Percentiles rank a stretch among this genome's conserved stretches.
Evolutionary conservation across 2,888 invertebrate genomes (phyloP).

Genomic region (Gryllus longicercus): DNA sequence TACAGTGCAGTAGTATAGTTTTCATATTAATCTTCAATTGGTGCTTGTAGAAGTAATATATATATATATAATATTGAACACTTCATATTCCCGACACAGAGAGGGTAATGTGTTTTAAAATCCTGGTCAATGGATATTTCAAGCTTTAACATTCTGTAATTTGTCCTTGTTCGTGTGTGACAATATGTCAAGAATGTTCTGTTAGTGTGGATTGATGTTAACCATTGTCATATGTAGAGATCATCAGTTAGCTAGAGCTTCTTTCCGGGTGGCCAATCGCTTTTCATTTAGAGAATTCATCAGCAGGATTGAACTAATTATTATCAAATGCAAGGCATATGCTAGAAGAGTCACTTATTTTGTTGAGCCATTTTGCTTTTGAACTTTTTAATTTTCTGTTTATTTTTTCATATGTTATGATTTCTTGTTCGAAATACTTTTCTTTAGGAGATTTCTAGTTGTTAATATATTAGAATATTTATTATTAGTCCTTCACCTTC

Average conservation of each 20-base stretch:
- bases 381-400: conserved; percentile 5
- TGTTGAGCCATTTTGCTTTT: background rate
- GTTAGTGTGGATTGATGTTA: background rate
- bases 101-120: too few species aligned
- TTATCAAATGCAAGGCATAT: conserved; percentile 5
- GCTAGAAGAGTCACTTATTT: background rate
- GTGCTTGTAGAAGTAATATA: too few species aligned
- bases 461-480: conserved; percentile 17
- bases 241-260: background rate
- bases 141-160: too few species aligned
- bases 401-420: background rate
- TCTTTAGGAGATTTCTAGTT: background rate
- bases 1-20: too few species aligned
- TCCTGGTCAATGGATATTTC: too few species aligned
- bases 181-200: too few species aligned
- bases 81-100: too few species aligned
- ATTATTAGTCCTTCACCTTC: conserved; percentile 7
- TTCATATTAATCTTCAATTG: too few species aligned
- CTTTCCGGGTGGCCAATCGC: background rate
- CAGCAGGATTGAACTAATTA: background rate
- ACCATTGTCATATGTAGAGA: conserved; percentile 9
- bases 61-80: too few species aligned
- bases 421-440: conserved; percentile 11
- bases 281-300: background rate
- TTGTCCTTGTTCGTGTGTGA: too few species aligned